These are phyloP conservation scores for Propithecus coquereli DNA, from an alignment of 2,113 vertebrate species.

Conservation along the genomic window DNA sequence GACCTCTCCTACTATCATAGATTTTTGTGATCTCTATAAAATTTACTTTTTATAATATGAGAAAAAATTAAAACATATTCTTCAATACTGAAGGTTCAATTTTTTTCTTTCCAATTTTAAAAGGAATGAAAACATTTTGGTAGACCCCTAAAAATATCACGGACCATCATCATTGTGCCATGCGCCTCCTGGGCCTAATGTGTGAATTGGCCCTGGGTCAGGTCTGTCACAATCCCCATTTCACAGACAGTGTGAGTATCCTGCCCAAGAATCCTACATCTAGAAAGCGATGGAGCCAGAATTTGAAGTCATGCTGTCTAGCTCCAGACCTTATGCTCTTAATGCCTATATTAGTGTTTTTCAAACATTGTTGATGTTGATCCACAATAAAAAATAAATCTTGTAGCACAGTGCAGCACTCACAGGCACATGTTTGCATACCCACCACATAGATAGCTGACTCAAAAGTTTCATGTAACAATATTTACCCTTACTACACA, in stretches of 20 bases:
- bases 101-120: neutral
- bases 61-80: neutral
- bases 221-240: neutral
- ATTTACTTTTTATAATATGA: neutral
- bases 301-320: neutral
- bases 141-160: neutral
- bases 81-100: neutral
- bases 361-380: neutral
- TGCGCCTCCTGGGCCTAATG: neutral
- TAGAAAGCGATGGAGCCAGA: neutral
- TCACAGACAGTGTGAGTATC: neutral
- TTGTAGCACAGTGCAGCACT: neutral
- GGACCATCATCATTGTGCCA: too few species aligned
- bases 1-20: neutral
- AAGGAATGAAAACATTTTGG: neutral
- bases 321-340: neutral
- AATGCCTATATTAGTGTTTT: neutral
- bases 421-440: neutral
- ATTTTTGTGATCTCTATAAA: neutral
- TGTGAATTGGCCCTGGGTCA: neutral
- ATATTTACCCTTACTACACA: neutral
- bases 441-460: neutral
- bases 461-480: neutral
- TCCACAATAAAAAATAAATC: neutral
- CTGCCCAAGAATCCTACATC: neutral